phyloP scores from a whole-genome alignment of 2,888 invertebrate species.

The Drosophila incognita region DNA sequence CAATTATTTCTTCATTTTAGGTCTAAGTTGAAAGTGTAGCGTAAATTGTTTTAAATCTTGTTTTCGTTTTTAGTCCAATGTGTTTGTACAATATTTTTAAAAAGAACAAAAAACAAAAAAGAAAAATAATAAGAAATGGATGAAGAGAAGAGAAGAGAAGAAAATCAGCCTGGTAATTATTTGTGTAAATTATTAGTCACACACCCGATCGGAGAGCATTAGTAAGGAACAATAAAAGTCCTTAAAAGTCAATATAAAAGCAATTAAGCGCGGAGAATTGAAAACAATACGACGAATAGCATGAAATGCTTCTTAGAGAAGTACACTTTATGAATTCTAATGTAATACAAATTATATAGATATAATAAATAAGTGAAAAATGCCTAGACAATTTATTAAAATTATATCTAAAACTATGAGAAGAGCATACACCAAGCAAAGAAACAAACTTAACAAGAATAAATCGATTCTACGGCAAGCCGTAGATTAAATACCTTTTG shows the following conservation, averaged over 20 bases:
- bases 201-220: slow-evolving; percentile 27
- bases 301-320: slow-evolving; percentile 74
- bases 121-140: slow-evolving; percentile 6
- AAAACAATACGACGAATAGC: slow-evolving; percentile 76
- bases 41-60: slow-evolving; percentile 70
- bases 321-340: slow-evolving; percentile 59
- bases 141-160: neutral
- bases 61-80: slow-evolving; percentile 76
- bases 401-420: slow-evolving; percentile 29
- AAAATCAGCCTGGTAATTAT: slow-evolving; percentile 42
- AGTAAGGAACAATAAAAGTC: slow-evolving; percentile 17
- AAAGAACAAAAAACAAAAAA: slow-evolving; percentile 11
- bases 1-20: slow-evolving; percentile 58
- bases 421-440: slow-evolving; percentile 23
- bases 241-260: slow-evolving; percentile 58
- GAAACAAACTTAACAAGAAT: neutral
- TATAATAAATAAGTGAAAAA: slow-evolving; percentile 69
- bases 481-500: slow-evolving; percentile 39
- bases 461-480: slow-evolving; percentile 27
- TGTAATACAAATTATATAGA: slow-evolving; percentile 62
- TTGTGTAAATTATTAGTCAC: slow-evolving; percentile 52
- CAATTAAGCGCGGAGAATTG: slow-evolving; percentile 70
- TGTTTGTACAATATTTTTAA: slow-evolving; percentile 67
- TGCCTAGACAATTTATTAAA: slow-evolving; percentile 72
- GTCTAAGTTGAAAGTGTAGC: slow-evolving; percentile 64